A percentile compares a stretch with the other conserved stretches of the same genome.
phyloP scores from a whole-genome alignment of 2,888 invertebrate genomes.

The Pammene fasciana region DNA sequence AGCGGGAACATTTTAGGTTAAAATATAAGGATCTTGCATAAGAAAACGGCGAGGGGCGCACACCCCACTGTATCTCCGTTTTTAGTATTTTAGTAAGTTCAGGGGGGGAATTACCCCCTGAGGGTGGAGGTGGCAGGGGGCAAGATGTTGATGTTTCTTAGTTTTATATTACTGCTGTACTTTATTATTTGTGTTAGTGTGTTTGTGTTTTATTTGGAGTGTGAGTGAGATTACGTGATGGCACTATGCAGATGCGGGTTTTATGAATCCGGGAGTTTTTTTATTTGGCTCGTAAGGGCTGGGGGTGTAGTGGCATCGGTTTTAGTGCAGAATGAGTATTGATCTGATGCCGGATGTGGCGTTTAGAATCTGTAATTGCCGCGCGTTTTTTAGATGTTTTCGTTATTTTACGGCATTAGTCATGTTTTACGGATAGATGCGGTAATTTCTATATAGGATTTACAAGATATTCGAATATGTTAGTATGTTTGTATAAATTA shows the following conservation, averaged over 20 bases:
- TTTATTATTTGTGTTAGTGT: conserved; percentile 82
- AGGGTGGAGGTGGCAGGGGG: conserved; percentile 57
- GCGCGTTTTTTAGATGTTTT: neutral
- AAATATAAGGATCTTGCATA: conserved; percentile 80
- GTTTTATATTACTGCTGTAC: conserved; percentile 83
- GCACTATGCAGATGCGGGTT: conserved; percentile 75
- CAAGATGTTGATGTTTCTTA: conserved; percentile 84
- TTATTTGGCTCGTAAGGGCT: conserved; percentile 47
- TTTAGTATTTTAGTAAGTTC: conserved; percentile 84
- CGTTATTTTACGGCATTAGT: neutral
- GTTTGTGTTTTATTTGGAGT: conserved; percentile 57
- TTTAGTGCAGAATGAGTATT: conserved; percentile 40
- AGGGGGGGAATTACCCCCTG: conserved; percentile 77
- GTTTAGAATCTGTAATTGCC: conserved; percentile 34
- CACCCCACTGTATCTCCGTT: conserved; percentile 79
- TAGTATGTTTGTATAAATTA: no score
- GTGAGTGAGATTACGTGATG: conserved; percentile 59
- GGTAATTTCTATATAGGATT: no score
- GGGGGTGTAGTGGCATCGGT: conserved; percentile 37
- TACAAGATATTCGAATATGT: no score
- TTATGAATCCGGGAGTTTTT: conserved; percentile 56
- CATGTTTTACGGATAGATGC: no score
- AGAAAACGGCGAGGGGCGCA: conserved; percentile 73
- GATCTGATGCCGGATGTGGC: conserved; percentile 29
- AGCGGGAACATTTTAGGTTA: conserved; percentile 47